phyloP scores from a whole-genome alignment of 2,888 invertebrate genomes.

The Diarsia dahlii region DNA sequence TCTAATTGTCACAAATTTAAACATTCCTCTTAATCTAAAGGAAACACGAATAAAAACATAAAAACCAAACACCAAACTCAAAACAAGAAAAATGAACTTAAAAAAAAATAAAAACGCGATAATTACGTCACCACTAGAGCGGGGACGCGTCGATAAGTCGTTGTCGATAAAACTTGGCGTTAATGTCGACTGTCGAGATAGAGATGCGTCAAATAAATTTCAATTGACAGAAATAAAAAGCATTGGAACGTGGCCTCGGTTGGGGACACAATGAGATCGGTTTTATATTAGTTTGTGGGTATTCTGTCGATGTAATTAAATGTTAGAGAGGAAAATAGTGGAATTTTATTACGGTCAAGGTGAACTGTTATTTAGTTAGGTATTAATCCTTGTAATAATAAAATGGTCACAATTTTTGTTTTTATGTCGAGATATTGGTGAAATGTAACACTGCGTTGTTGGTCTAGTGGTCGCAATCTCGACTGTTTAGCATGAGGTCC shows the following conservation, averaged over 20 bases:
- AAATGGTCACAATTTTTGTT: neutral
- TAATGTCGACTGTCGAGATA: slow-evolving; percentile 66
- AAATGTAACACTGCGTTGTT: neutral
- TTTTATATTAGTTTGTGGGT: slow-evolving; percentile 40
- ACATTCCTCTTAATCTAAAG: too few relatives aligned
- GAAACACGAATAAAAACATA: too few relatives aligned
- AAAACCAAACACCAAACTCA: neutral
- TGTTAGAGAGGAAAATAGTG: neutral
- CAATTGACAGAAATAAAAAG: slow-evolving; percentile 71
- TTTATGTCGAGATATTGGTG: neutral
- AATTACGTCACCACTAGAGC: slow-evolving; percentile 58
- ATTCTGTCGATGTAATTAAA: slow-evolving; percentile 49
- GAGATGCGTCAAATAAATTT: slow-evolving; percentile 73
- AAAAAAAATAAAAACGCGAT: slow-evolving; percentile 39
- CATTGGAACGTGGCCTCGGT: slow-evolving; percentile 46
- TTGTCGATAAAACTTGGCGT: slow-evolving; percentile 66
- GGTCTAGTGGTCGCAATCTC: too few relatives aligned
- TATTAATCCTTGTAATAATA: neutral
- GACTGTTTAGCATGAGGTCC: too few relatives aligned
- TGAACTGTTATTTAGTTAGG: neutral
- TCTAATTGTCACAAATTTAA: too few relatives aligned
- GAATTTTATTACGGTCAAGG: neutral
- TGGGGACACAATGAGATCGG: slow-evolving; percentile 43
- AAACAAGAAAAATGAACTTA: neutral
- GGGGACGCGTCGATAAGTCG: slow-evolving; percentile 44